These are phyloP conservation scores for Sminthurides bifidus DNA, from an alignment of 1,140 invertebrate genomes.

Conservation along the genomic window DNA sequence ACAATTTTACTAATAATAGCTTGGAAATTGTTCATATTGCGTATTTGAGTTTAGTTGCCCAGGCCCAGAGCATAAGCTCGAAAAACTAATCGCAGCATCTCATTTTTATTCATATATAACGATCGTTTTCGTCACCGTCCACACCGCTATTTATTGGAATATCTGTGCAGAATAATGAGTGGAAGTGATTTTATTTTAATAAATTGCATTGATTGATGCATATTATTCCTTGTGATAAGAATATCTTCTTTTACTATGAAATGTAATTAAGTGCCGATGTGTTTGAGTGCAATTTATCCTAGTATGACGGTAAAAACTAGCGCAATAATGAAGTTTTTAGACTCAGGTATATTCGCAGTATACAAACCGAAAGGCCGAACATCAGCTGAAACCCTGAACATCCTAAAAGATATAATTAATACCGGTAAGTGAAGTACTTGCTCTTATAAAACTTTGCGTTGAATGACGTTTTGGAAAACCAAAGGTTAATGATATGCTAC, in stretches of 20 bases:
- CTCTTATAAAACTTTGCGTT: not conserved
- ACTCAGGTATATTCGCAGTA: slow-evolving; percentile 23
- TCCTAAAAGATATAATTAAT: slow-evolving; percentile 17
- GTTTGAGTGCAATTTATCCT: not conserved
- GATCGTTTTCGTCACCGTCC: too few relatives aligned
- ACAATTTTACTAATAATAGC: too few relatives aligned
- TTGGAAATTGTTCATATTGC: too few relatives aligned
- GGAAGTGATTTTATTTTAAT: slow-evolving; percentile 1
- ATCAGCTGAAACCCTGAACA: slow-evolving; percentile 19
- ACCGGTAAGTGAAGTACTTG: slow-evolving; percentile 10
- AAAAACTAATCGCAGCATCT: too few relatives aligned
- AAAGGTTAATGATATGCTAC: not conserved
- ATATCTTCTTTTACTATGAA: not conserved
- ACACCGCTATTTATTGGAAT: not conserved
- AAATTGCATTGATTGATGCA: slow-evolving; percentile 2
- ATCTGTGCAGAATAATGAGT: slow-evolving; percentile 3
- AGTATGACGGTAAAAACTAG: not conserved
- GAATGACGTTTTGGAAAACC: not conserved
- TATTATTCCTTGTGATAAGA: too few relatives aligned
- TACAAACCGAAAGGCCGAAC: slow-evolving; percentile 20
- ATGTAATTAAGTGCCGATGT: not conserved
- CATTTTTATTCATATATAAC: too few relatives aligned
- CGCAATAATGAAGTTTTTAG: not conserved
- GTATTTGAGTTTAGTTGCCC: too few relatives aligned
- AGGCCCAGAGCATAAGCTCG: too few relatives aligned